Conservation (phyloP, 2,888 invertebrate species). For the Acleris holmiana region DNA sequence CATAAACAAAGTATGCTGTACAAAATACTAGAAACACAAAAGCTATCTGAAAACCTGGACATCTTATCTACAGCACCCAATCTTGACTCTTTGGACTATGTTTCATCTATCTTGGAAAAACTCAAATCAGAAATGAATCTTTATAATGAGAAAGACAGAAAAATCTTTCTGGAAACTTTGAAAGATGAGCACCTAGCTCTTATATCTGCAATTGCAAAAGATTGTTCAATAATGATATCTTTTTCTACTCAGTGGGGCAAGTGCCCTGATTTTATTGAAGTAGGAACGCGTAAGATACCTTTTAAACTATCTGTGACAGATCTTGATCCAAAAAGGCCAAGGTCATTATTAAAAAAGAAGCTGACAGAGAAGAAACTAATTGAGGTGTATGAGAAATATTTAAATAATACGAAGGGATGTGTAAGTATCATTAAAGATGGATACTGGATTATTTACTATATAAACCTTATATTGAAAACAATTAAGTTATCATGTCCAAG, state of each 20-base stretch:
- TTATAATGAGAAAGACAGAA: slow-evolving; percentile 42
- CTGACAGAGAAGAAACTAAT: slow-evolving; percentile 60
- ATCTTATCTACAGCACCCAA: slow-evolving; percentile 39
- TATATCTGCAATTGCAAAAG: slow-evolving; percentile 87
- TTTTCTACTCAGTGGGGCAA: slow-evolving; percentile 59
- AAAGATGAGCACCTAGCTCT: slow-evolving; percentile 62
- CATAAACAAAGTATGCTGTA: slow-evolving; percentile 50
- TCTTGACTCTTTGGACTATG: slow-evolving; percentile 54
- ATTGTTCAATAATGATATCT: slow-evolving; percentile 88
- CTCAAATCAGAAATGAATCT: slow-evolving; percentile 43
- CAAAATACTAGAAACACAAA: slow-evolving; percentile 64
- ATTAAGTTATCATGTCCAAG: too few relatives aligned
- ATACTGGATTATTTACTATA: not conserved
- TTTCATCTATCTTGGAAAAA: slow-evolving; percentile 52
- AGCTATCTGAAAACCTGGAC: slow-evolving; percentile 51
- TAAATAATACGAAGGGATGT: slow-evolving; percentile 40
- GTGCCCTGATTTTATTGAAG: slow-evolving; percentile 49
- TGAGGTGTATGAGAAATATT: slow-evolving; percentile 54
- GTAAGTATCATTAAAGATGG: slow-evolving; percentile 52
- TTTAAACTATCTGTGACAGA: slow-evolving; percentile 86
- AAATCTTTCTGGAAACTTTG: slow-evolving; percentile 49
- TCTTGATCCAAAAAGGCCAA: slow-evolving; percentile 86
- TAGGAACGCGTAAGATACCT: slow-evolving; percentile 67
- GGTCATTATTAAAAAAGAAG: slow-evolving; percentile 62
- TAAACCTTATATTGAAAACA: too few relatives aligned